Percentiles rank a stretch among this genome's conserved stretches.
Conservation (phyloP, 2,113 vertebrate genomes). For the Burhinus bistriatus region DNA sequence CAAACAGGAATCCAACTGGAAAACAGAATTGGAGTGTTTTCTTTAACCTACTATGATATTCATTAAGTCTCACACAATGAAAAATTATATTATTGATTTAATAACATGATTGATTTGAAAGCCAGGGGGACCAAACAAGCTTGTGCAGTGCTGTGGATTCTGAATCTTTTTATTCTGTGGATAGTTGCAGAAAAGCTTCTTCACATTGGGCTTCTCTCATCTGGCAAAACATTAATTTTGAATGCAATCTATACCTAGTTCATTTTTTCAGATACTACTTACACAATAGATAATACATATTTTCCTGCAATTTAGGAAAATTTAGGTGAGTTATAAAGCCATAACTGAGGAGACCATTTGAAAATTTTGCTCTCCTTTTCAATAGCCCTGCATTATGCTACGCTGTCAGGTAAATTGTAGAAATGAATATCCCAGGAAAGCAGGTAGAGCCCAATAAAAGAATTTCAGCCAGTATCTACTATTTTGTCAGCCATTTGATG, state of each 20-base stretch:
- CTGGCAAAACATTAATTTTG: neutral
- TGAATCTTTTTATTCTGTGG: neutral
- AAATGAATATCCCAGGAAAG: neutral
- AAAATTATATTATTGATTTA: neutral
- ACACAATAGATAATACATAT: neutral
- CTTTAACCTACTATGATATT: neutral
- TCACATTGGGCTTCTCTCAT: neutral
- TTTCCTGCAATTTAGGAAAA: neutral
- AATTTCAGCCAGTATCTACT: neutral
- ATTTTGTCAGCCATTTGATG: neutral
- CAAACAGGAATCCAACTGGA: neutral
- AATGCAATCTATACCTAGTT: neutral
- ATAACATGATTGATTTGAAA: slow-evolving; percentile 17
- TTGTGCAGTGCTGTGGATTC: neutral
- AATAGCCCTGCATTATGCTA: neutral
- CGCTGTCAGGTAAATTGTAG: neutral
- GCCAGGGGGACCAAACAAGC: neutral
- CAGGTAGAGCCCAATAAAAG: neutral
- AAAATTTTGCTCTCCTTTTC: neutral
- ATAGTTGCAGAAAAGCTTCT: neutral
- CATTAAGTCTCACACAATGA: neutral
- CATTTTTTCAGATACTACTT: neutral
- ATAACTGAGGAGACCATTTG: neutral
- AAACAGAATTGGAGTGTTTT: neutral
- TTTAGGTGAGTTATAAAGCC: neutral